Percentiles rank a stretch among this genome's conserved stretches.
Evolutionary conservation across 2,888 invertebrate genomes (phyloP).

Genomic region (Eucriotettix oculatus): DNA sequence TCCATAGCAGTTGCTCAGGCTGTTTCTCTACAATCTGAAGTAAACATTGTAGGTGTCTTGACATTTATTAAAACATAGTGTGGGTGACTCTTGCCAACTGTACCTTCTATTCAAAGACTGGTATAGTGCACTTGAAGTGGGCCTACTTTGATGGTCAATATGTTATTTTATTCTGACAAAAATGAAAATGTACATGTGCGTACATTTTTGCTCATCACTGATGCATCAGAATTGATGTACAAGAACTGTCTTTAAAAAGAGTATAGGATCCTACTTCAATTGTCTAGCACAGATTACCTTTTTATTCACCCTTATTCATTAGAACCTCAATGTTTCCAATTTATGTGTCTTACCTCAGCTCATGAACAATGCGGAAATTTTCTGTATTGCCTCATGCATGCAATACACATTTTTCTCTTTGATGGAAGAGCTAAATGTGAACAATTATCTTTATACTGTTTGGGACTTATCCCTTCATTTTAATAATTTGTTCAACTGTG

Average conservation of each 20-base stretch:
- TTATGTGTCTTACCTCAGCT: conserved; percentile 8
- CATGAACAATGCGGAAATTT: background rate
- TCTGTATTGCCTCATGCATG: background rate
- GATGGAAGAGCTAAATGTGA: conserved; percentile 2
- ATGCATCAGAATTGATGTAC: conserved; percentile 2
- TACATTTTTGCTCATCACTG: conserved; percentile 9
- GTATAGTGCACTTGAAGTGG: conserved; percentile 9
- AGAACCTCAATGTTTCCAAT: conserved; percentile 7
- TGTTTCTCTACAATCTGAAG: conserved; percentile 4
- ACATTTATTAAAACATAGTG: background rate
- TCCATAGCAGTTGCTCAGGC: conserved; percentile 7
- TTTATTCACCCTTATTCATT: conserved; percentile 2
- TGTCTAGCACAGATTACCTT: conserved; percentile 2
- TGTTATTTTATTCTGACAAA: conserved; percentile 5
- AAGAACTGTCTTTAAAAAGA: background rate
- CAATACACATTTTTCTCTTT: background rate
- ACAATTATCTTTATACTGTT: background rate
- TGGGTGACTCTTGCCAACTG: conserved; percentile 6
- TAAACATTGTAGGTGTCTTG: conserved; percentile 1
- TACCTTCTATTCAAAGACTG: conserved; percentile 9
- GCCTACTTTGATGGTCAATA: conserved; percentile 5
- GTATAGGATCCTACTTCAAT: background rate
- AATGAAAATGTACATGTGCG: conserved; percentile 1
- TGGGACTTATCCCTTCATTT: background rate
- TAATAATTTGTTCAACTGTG: conserved; percentile 3